Base-by-base conservation (phyloP, 30 jellyfish, hydroid and myxozoan species). In the Haliclystus octoradiatus region DNA sequence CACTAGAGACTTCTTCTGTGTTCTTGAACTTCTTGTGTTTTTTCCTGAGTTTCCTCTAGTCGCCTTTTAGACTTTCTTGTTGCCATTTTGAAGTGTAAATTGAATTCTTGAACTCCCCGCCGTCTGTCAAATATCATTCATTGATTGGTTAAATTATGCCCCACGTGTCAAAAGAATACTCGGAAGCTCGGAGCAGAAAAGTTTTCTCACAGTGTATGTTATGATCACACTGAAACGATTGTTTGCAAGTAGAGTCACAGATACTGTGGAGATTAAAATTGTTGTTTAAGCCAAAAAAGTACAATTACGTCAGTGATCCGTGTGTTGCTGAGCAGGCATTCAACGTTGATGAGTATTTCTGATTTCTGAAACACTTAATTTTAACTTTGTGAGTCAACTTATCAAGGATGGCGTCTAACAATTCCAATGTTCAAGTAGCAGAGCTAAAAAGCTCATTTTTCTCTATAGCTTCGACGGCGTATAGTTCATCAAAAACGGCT, bases 381-480 rank as follows among this genome's bases (percentile, higher is more conserved):
- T 19, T 40, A 19, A 40, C 14, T 40, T 40, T 40, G 14, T 19
- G 57, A 40, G 9, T 19, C 57, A 40, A 5, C 57, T 19, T 5
- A 19, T n/a, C n/a, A 40, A 80, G 75, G 49, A 87, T 80, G 94
- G 97, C 94, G 62, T 34, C 89, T 29, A 68, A 74, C 57, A 40
- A 40, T 33, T 68, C 67, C 62, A 78, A 77, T 30, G 74, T 80
- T 67, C 81, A 70, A 30, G 81, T 77, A 28, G 75, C 88, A 9
- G 95, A 84, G 22, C 62, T 80, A 29, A 88, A 88, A 65, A 93
- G 74, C 53, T 67, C 80, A 32, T 79, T 88, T 67, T 33, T 74
- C 82, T 75, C 77, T 75, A 81, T 88, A 75, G 97, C 97, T 1
- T 71, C 68, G 66, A 35, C 97, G 1, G 97, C 97, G 26, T 50